Evolutionary conservation across 2,888 invertebrate species (phyloP).

Genomic region (Eristalinus sepulchralis): DNA sequence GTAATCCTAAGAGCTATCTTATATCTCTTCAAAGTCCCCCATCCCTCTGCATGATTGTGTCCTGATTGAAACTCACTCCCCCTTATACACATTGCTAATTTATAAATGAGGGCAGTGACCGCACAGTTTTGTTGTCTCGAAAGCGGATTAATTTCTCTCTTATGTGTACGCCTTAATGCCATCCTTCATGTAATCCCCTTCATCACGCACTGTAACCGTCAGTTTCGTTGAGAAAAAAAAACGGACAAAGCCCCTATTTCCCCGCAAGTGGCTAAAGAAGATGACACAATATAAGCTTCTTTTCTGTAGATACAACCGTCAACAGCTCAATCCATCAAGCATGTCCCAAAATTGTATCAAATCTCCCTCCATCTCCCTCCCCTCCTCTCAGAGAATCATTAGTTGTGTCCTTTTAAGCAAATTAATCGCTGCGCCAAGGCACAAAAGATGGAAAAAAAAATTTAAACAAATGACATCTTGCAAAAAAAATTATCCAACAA

Average conservation of each 20-base stretch:
- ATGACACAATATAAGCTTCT: neutral
- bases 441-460: neutral
- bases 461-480: neutral
- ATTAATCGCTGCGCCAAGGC: neutral
- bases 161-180: too few relatives aligned
- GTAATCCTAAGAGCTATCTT: too few relatives aligned
- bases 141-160: too few relatives aligned
- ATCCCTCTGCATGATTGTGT: too few relatives aligned
- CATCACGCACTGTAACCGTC: too few relatives aligned
- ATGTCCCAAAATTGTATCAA: constrained; percentile 16
- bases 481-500: neutral
- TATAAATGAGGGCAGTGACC: too few relatives aligned
- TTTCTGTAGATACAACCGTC: neutral
- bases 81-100: too few relatives aligned
- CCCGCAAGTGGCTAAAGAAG: neutral
- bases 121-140: too few relatives aligned
- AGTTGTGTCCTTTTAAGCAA: neutral
- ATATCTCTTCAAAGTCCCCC: too few relatives aligned
- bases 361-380: neutral
- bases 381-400: neutral
- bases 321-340: neutral
- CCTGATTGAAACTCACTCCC: too few relatives aligned
- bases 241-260: neutral
- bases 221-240: neutral
- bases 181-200: too few relatives aligned